Percentiles rank a stretch among this genome's conserved stretches.
phyloP scores from a whole-genome alignment of 2,113 vertebrate species.

The Petroica traversi region DNA sequence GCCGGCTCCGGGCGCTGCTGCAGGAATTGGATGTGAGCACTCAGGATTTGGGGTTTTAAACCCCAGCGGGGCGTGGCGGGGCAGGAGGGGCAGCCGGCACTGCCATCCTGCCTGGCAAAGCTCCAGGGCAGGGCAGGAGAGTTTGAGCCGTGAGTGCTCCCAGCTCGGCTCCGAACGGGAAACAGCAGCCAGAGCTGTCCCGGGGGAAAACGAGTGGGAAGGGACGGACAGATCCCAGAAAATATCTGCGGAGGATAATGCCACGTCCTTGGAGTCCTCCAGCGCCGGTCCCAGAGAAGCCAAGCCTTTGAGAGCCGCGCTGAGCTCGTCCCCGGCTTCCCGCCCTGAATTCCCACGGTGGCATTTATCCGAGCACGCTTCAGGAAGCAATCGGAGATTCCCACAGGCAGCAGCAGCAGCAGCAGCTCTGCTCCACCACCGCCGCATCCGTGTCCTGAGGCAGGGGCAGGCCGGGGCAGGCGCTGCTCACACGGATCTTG shows the following conservation, averaged over 20 bases:
- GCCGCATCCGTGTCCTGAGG: neutral
- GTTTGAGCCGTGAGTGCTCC: rapidly evolving
- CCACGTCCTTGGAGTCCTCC: neutral
- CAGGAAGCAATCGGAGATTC: conserved; percentile 14
- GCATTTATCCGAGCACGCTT: neutral
- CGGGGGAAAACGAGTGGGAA: neutral
- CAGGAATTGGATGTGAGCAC: neutral
- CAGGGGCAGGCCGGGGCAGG: neutral
- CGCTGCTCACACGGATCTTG: rapidly evolving
- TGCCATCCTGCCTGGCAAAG: neutral
- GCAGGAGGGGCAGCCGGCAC: neutral
- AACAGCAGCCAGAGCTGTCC: neutral
- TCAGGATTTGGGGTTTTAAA: neutral
- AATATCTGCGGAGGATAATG: neutral
- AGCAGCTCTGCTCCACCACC: neutral
- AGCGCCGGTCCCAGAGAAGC: neutral
- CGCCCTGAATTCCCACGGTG: neutral
- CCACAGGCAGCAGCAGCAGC: neutral
- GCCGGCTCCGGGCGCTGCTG: neutral
- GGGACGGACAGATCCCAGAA: conserved; percentile 2
- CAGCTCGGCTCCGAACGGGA: neutral
- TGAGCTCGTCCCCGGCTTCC: neutral
- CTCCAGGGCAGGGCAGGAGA: neutral
- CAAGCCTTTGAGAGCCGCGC: neutral
- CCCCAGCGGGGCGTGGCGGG: neutral